Evolutionary conservation across 23 tunicate species (phyloP).

Genomic region (Botrylloides violaceus): DNA sequence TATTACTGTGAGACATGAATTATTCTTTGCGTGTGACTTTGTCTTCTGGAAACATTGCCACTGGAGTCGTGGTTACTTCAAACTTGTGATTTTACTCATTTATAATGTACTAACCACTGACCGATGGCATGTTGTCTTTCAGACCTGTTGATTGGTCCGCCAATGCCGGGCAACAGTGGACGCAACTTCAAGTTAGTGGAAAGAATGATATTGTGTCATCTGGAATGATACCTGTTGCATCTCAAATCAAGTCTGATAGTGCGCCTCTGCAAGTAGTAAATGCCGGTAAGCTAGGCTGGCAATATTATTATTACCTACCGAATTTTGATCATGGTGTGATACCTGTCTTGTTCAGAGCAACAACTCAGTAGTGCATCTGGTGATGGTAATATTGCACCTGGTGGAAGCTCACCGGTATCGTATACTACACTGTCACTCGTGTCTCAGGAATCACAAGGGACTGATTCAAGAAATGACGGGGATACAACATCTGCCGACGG

Average conservation of each 20-base stretch:
- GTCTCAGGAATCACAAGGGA: conserved; percentile 11
- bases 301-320: neutral
- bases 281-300: neutral
- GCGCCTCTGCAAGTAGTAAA: neutral
- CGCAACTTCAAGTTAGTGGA: conserved; percentile 26
- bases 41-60: too few relatives aligned
- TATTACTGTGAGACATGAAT: too few relatives aligned
- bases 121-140: neutral
- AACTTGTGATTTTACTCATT: too few relatives aligned
- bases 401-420: conserved; percentile 17
- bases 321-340: neutral
- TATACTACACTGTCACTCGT: conserved; percentile 22
- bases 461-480: conserved; percentile 8
- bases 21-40: too few relatives aligned
- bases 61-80: too few relatives aligned
- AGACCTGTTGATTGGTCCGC: conserved; percentile 25
- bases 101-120: too few relatives aligned
- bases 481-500: conserved; percentile 4
- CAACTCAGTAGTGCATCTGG: neutral
- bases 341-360: neutral
- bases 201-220: conserved; percentile 6
- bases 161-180: conserved; percentile 12
- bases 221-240: conserved; percentile 16
- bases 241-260: conserved; percentile 6
- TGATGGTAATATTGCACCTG: neutral